A percentile compares a stretch with the other conserved stretches of the same genome.
Conservation (phyloP, 2,888 invertebrate species). For the Smittia sp. region DNA sequence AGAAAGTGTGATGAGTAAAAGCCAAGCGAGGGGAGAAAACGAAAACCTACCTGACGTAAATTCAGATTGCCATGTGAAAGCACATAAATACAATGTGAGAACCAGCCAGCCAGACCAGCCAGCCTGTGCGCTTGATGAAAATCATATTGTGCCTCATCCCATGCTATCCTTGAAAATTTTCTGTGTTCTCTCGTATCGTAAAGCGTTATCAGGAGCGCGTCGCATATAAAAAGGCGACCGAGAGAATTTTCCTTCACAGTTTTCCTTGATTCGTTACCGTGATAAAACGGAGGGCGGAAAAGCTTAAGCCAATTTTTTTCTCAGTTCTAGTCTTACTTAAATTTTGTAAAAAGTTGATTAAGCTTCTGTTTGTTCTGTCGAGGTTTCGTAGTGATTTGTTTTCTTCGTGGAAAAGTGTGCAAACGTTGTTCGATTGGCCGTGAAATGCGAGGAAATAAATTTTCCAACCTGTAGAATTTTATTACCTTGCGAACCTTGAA, state of each 20-base stretch:
- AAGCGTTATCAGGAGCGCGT: not conserved
- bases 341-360: not conserved
- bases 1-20: not conserved
- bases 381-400: not conserved
- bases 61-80: constrained; percentile 29
- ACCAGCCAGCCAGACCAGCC: not conserved
- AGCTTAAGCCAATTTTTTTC: not conserved
- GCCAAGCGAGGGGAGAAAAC: not conserved
- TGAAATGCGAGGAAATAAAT: not conserved
- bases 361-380: not conserved
- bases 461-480: constrained; percentile 36
- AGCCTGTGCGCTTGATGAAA: constrained; percentile 18
- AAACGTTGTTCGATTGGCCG: not conserved
- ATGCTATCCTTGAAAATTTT: constrained; percentile 35
- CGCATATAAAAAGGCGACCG: constrained; percentile 22
- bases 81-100: constrained; percentile 27
- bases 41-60: constrained; percentile 37
- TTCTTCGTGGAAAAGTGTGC: no score
- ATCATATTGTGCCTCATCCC: constrained; percentile 24
- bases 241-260: constrained; percentile 34
- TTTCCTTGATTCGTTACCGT: constrained; percentile 32
- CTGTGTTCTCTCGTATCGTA: not conserved
- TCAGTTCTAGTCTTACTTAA: constrained; percentile 7
- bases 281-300: constrained; percentile 10
- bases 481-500: constrained; percentile 37